phyloP scores from a whole-genome alignment of 2,113 vertebrate species.

The Macquaria australasica region DNA sequence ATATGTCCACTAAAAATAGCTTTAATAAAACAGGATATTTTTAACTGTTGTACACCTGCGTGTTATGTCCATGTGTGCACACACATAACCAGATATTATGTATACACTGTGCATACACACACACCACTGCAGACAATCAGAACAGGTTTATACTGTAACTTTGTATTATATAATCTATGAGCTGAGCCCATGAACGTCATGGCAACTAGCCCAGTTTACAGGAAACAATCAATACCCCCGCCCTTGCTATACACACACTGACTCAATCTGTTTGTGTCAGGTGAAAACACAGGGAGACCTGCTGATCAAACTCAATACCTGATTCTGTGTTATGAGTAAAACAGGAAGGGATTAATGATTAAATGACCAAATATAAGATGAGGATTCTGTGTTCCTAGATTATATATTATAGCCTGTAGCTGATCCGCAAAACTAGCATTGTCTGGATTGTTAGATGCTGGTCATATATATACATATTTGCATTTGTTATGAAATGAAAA shows the following conservation, averaged over 20 bases:
- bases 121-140: background rate
- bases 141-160: background rate
- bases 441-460: background rate
- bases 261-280: background rate
- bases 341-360: background rate
- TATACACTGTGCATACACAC: background rate
- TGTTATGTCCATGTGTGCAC: background rate
- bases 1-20: background rate
- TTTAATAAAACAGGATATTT: background rate
- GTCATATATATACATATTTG: background rate
- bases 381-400: background rate
- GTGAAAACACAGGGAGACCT: background rate
- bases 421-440: background rate
- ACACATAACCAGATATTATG: background rate
- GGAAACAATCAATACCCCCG: background rate
- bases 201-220: background rate
- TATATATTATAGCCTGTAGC: slow-evolving; percentile 5
- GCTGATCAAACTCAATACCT: background rate
- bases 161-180: slow-evolving; percentile 24
- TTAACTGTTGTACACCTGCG: background rate
- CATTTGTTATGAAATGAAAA: too few species aligned
- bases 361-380: slow-evolving; percentile 1
- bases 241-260: background rate
- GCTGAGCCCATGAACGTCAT: background rate
- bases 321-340: background rate